Conservation (phyloP, 2,797 vertebrate genomes). For the Darevskia mixta region DNA sequence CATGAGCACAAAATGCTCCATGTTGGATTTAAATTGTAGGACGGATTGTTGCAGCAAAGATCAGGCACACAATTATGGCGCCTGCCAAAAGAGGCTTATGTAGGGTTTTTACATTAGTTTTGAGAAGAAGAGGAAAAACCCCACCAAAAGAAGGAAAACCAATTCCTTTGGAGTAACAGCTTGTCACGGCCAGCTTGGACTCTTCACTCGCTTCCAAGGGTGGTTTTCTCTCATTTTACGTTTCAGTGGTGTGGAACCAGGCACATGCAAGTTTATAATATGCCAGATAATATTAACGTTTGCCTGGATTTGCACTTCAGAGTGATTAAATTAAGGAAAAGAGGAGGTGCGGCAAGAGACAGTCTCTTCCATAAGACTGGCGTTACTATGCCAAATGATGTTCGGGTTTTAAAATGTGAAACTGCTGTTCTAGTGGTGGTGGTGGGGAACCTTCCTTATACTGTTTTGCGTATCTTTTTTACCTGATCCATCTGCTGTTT, state of each 20-base stretch:
- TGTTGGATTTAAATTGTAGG: constrained; percentile 72
- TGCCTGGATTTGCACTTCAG: constrained; percentile 11
- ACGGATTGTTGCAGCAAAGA: constrained; percentile 72
- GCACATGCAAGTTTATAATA: constrained; percentile 22
- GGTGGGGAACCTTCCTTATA: neutral
- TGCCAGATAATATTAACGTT: constrained; percentile 44
- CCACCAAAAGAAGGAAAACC: constrained; percentile 70
- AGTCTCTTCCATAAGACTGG: neutral
- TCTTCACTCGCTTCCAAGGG: constrained; percentile 58
- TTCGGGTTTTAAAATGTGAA: neutral
- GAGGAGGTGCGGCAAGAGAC: neutral
- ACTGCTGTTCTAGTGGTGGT: neutral
- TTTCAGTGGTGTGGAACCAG: constrained; percentile 49
- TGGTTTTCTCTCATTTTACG: constrained; percentile 68
- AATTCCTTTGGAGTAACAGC: constrained; percentile 75
- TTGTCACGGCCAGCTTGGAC: constrained; percentile 57
- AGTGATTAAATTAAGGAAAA: constrained; percentile 30
- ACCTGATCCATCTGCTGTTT: neutral
- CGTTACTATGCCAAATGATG: neutral
- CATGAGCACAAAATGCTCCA: constrained; percentile 69
- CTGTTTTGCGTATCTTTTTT: neutral
- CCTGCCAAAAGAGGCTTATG: constrained; percentile 72
- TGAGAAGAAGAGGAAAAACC: constrained; percentile 20
- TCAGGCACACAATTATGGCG: constrained; percentile 71
- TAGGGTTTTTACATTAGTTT: constrained; percentile 70